Conservation (phyloP, 2,797 vertebrate genomes). For the Poeciliopsis gracilis region DNA sequence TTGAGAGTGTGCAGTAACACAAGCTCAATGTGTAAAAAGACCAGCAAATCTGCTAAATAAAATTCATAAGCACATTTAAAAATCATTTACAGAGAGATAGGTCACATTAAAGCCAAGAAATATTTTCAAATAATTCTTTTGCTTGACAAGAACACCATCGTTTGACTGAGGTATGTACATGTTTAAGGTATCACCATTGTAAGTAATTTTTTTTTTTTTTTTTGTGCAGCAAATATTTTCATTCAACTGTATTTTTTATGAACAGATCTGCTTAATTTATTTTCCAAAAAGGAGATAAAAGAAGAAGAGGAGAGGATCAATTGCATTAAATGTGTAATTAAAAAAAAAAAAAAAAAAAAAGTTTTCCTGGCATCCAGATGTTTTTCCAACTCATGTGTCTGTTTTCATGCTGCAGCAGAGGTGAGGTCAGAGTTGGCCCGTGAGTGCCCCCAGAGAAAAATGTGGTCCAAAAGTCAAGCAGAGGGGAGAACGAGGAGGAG, state of each 20-base stretch:
- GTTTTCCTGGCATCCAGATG: constrained; percentile 78
- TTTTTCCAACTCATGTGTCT: constrained; percentile 64
- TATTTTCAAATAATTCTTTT: not conserved
- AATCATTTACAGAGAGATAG: not conserved
- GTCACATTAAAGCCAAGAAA: not conserved
- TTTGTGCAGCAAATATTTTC: not conserved
- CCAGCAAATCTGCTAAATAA: too few species aligned
- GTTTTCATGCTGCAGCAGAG: constrained; percentile 62
- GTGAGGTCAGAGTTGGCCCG: constrained; percentile 77
- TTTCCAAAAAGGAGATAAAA: constrained; percentile 24
- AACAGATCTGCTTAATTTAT: not conserved
- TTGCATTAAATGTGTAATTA: constrained; percentile 50
- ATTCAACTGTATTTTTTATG: not conserved
- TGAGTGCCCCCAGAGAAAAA: constrained; percentile 38
- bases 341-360: constrained; percentile 30
- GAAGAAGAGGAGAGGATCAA: constrained; percentile 8
- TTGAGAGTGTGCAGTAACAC: not conserved
- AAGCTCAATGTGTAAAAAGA: too few species aligned
- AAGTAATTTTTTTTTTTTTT: not conserved
- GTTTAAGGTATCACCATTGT: not conserved
- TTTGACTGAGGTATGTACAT: not conserved
- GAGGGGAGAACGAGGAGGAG: not conserved
- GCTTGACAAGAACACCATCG: not conserved
- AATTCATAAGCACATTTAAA: too few species aligned
- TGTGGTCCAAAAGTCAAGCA: constrained; percentile 32